Evolutionary conservation across 2,113 vertebrate genomes (phyloP), one percentile per base, ranked within the genome.

Genomic region (Sceloporus tristichus): DNA sequence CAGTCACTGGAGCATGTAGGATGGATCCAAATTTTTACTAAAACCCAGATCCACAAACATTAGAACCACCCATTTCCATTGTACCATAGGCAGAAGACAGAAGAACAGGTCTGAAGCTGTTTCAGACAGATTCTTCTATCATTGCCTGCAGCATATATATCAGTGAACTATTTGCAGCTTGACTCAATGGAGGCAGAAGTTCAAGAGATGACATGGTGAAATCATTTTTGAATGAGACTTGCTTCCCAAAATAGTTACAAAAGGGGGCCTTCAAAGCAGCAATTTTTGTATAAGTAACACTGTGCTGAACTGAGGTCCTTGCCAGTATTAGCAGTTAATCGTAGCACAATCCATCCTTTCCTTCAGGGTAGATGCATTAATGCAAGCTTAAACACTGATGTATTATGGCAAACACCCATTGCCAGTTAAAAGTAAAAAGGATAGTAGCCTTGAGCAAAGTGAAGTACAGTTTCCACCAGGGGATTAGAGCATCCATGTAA

Each of bases 371-470:
- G 79, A 82, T 59, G 40, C 27, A 74, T 87, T 87, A 87, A 81
- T 82, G 68, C 18, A 74, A 81, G 53, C 59, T 40, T 70, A 81
- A 54, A 82, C 86, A 87, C 62, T 87, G 86, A 87, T 87, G 86
- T 65, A 87, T 87, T 74, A 87, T 14, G 19, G 79, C 86, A 82
- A 87, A 87, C 68, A 81, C 70, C 79, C 70, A 87, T 65, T 82
- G 73, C 70, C 68, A 73, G 70, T 87, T 82, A 87, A 87, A 65
- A 81, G 79, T 82, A 62, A 87, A 87, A 81, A 87, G 38, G 78
- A 87, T 81, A 87, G 53, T 87, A 62, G 78, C 78, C 68, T 27
- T 73, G 16, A 82, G 79, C 79, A 74, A 82, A 82, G 34, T 70
- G 82, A 81, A 87, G 38, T n/a, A 75, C 62, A 56, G 34, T 81